Conservation (phyloP, 2,888 invertebrate genomes). For the Alviniconcha strummeri region DNA sequence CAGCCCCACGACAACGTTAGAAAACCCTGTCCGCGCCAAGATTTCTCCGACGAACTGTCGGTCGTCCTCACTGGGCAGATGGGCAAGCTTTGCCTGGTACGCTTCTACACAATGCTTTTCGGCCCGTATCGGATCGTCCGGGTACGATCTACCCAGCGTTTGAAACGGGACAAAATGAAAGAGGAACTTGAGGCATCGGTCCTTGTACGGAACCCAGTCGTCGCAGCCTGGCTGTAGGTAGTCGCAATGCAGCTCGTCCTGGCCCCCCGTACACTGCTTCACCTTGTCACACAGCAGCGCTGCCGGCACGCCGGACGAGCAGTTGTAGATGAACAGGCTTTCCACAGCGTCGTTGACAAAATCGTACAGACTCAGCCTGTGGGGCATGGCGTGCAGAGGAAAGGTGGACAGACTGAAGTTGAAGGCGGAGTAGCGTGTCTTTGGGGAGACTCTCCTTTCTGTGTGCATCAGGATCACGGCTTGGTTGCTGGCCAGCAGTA, state of each 20-base stretch:
- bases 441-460: not conserved
- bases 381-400: not conserved
- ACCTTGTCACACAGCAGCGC: conserved; percentile 11
- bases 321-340: conserved; percentile 8
- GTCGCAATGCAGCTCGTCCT: conserved; percentile 20
- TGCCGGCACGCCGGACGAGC: not conserved
- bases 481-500: not conserved
- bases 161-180: not conserved
- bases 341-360: not conserved
- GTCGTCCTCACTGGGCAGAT: not conserved
- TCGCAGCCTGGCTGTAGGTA: conserved; percentile 11
- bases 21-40: not conserved
- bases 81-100: conserved; percentile 2
- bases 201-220: conserved; percentile 11
- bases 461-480: not conserved
- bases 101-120: not conserved
- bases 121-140: not conserved
- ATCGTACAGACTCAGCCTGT: not conserved
- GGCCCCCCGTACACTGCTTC: conserved; percentile 3
- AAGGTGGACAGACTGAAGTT: not conserved
- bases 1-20: conserved; percentile 1
- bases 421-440: not conserved
- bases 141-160: not conserved
- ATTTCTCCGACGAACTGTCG: not conserved
- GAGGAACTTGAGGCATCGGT: conserved; percentile 10